Base-by-base conservation (phyloP, 2,797 vertebrate genomes). In the Characodon lateralis region DNA sequence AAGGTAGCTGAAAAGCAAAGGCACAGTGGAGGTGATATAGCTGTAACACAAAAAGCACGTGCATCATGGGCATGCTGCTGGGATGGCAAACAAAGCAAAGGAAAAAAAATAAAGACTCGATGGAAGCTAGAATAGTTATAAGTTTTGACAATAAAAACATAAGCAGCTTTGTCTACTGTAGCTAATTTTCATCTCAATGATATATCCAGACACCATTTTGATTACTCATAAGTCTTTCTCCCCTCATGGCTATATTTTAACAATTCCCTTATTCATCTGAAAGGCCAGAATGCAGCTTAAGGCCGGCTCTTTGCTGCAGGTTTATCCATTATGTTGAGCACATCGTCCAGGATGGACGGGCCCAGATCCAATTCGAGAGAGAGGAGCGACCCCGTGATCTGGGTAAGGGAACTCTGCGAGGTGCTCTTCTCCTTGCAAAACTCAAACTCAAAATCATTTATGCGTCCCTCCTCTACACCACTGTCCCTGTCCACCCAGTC, bases 311-410 rank as follows among this genome's bases (percentile, higher is more conserved):
- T 95, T 5, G 59, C 92, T 87, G 92, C 87, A 24, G 95, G 92
- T 92, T 96, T 97, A 91, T 99, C 97, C 98, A 99, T 99, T 87
- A 99, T 98, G 88, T 99, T 97, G 82, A 99, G 97, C 76, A 99
- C 97, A 61, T 99, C 98, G 83, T 99, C 98, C 94, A 99, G 89
- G 94, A 99, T 98, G 74, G 98, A 99, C 78, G 98, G 98, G 66
- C 98, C 98, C 77, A 99, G 94, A 88, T 99, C 98, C 1, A 99
- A 96, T 83, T 99, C 96, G 28, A 99, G 96, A 2, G 98, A 98
- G 69, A 99, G 96, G 66, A 99, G 93, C 16, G 98, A 99, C 68
- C 97, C 97, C 0, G 96, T 94, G 83, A 98, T 94, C 85, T 98
- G 96, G 71, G 95, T 89, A 70, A 99, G 96, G 70, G 97, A 97